phyloP scores from a whole-genome alignment of 2,797 vertebrate genomes.

The Tympanoctomys barrerae region DNA sequence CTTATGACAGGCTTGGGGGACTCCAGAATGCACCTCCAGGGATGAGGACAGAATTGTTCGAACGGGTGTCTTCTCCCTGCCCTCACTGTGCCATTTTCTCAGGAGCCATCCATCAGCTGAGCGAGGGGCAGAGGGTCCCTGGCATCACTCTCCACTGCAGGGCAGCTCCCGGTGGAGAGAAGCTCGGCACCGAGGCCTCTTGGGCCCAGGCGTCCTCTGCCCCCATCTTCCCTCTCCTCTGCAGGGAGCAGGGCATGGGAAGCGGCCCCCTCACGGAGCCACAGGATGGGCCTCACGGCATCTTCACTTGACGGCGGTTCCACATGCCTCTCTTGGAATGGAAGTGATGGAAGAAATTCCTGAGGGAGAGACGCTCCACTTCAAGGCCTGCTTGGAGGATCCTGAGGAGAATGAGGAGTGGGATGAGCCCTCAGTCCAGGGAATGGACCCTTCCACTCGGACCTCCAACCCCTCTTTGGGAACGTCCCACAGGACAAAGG shows the following conservation, averaged over 20 bases:
- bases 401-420: conserved; percentile 83
- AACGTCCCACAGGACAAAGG: background rate
- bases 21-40: background rate
- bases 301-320: conserved; percentile 90
- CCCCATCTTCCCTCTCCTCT: background rate
- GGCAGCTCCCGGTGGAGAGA: background rate
- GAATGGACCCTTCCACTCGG: background rate
- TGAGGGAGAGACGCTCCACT: conserved; percentile 95
- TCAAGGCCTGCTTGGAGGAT: conserved; percentile 95
- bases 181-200: background rate
- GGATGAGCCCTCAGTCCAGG: background rate
- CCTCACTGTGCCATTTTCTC: background rate
- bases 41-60: background rate
- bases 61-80: background rate
- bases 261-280: conserved; percentile 3
- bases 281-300: background rate
- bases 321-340: conserved; percentile 99
- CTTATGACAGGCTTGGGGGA: background rate
- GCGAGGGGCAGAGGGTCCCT: background rate
- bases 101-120: background rate
- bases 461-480: background rate
- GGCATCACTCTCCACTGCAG: background rate
- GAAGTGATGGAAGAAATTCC: conserved; percentile 96
- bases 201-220: background rate
- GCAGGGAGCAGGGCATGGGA: background rate